Percentiles rank a stretch among this genome's conserved stretches.
Conservation (phyloP, 2,797 vertebrate genomes). For the Poeciliopsis presidionis region DNA sequence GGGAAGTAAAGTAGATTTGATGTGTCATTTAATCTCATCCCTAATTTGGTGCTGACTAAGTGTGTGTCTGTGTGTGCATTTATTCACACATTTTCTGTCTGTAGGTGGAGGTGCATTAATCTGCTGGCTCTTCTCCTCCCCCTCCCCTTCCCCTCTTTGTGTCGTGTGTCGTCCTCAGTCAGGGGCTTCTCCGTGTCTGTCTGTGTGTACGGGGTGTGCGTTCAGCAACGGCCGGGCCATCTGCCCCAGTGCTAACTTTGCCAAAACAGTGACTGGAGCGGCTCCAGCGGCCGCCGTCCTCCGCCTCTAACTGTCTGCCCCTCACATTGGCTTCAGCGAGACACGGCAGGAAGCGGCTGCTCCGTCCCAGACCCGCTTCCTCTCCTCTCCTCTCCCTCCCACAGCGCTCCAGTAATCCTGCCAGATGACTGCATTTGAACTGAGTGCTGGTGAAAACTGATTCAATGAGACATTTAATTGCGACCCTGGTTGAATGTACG, state of each 20-base stretch:
- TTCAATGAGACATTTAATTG: slow-evolving; percentile 64
- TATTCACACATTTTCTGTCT: slow-evolving; percentile 27
- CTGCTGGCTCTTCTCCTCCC: slow-evolving; percentile 16
- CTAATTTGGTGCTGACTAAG: slow-evolving; percentile 36
- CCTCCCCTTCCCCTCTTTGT: neutral
- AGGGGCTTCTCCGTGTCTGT: slow-evolving; percentile 12
- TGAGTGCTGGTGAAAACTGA: slow-evolving; percentile 32
- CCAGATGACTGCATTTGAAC: slow-evolving; percentile 31
- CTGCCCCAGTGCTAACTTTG: slow-evolving; percentile 68
- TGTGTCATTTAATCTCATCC: slow-evolving; percentile 59
- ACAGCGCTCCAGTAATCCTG: slow-evolving; percentile 38
- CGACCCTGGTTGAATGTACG: slow-evolving; percentile 27
- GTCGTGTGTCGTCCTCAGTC: slow-evolving; percentile 26
- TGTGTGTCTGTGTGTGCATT: slow-evolving; percentile 2
- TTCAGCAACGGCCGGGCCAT: slow-evolving; percentile 67
- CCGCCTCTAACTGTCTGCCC: slow-evolving; percentile 60
- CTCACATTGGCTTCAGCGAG: slow-evolving; percentile 43
- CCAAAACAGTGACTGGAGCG: slow-evolving; percentile 56
- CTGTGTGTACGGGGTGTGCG: slow-evolving; percentile 29
- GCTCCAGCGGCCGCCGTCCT: slow-evolving; percentile 66
- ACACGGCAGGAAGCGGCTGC: slow-evolving; percentile 44
- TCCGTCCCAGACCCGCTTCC: slow-evolving; percentile 43
- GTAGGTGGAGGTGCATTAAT: slow-evolving; percentile 4
- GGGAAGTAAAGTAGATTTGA: slow-evolving; percentile 62
- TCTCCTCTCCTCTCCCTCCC: slow-evolving; percentile 30